These are phyloP conservation scores for Phylloscopus trochilus DNA, from an alignment of 2,113 vertebrate species.

Conservation along the genomic window DNA sequence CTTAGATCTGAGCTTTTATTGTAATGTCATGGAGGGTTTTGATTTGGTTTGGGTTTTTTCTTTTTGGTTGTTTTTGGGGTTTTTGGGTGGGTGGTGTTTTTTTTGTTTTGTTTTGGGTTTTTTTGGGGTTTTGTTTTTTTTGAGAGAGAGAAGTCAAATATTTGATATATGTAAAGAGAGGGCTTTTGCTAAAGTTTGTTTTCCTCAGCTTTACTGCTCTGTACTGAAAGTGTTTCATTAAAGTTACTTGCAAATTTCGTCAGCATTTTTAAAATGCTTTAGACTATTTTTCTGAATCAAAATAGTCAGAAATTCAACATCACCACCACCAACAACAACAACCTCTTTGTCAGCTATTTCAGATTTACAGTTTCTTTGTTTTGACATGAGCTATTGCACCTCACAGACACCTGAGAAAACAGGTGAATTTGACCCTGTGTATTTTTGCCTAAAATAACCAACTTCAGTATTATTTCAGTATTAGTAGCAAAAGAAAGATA, in stretches of 20 bases:
- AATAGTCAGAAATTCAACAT: neutral
- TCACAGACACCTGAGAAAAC: neutral
- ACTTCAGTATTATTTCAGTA: neutral
- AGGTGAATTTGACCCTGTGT: neutral
- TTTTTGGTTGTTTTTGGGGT: too few species aligned
- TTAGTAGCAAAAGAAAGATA: neutral
- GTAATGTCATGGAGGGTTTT: fast-evolving
- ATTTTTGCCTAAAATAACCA: neutral
- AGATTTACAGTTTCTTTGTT: neutral
- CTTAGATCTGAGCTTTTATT: neutral
- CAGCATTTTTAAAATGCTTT: neutral
- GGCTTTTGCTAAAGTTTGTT: neutral
- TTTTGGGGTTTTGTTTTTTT: too few species aligned
- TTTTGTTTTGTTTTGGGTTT: neutral
- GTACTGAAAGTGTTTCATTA: neutral
- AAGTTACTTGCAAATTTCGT: neutral
- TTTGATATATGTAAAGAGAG: neutral
- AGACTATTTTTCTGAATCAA: neutral
- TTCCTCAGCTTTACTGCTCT: neutral
- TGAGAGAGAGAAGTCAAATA: neutral
- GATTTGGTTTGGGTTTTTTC: neutral
- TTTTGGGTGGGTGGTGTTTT: too few species aligned
- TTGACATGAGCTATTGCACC: neutral
- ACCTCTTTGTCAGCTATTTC: neutral
- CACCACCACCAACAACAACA: neutral